A percentile compares a stretch with the other conserved stretches of the same genome.
These are phyloP conservation scores for Anhinga anhinga DNA, from an alignment of 2,113 vertebrate genomes.

Conservation along the genomic window DNA sequence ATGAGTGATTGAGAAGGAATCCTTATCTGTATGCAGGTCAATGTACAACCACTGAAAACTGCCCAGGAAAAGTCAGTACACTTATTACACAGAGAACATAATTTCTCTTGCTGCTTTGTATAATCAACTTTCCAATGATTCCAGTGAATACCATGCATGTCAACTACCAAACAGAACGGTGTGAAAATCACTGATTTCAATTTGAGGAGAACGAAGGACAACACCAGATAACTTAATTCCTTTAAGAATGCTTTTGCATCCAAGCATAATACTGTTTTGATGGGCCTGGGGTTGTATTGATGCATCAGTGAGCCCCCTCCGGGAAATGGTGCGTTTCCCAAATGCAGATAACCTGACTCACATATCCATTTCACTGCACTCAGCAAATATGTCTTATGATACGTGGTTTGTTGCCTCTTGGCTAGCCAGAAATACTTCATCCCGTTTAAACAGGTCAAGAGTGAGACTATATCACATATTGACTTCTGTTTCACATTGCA, in stretches of 20 bases:
- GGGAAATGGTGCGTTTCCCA: neutral
- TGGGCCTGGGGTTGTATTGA: neutral
- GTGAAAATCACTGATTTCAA: neutral
- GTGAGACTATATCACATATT: neutral
- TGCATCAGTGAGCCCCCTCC: neutral
- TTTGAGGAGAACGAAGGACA: neutral
- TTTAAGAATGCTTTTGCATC: conserved; percentile 2
- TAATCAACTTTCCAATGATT: neutral
- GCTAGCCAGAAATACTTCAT: neutral
- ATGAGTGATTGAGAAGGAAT: neutral
- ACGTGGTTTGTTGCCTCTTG: neutral
- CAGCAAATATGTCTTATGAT: neutral
- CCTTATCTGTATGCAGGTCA: neutral
- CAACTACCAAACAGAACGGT: neutral
- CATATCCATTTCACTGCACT: neutral
- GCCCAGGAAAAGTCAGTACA: neutral
- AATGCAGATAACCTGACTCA: neutral
- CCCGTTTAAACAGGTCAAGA: neutral
- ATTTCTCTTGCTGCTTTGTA: neutral
- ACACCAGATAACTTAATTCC: neutral
- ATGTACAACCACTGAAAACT: neutral
- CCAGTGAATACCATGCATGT: neutral
- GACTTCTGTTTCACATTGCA: neutral
- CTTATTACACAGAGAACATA: neutral
- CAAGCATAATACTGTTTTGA: neutral